Base-by-base conservation (phyloP, 2,797 vertebrate species). In the Girardinus metallicus region DNA sequence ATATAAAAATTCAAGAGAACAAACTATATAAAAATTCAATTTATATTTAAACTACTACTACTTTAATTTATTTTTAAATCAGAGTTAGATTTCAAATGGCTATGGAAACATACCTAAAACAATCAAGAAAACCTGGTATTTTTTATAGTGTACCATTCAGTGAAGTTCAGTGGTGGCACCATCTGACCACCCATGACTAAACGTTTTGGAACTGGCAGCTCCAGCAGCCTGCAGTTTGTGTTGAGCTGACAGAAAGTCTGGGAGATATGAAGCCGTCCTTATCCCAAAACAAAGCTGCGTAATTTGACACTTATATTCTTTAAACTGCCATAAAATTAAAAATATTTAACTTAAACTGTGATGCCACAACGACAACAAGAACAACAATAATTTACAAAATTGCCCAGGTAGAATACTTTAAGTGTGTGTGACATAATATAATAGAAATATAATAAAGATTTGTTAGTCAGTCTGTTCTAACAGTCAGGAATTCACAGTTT, bases 201-300 rank as follows among this genome's bases (percentile, higher is more conserved):
- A 72, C 68, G 10, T 72, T 46, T 23, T 44, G 41, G 26, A 29
- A 46, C 41, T 75, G 49, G 80, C 74, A 76, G 62, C 36, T 49
- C 18, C 47, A 71, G 75, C 66, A 83, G 77, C 15, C 55, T 74
- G 73, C 62, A 84, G 72, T 66, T 31, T 34, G 39, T 39, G 8
- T 11, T 11, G 82, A 84, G 66, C 36, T 80, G 76, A 88, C 82
- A 84, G 79, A 53, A 60, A 62, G 47, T 83, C 68, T 26, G 23
- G 76, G 76, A 83, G 81, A 79, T 79, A 74, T 74, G 70, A 70
- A 79, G 80, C 12, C 79, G 74, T 73, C 68, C 55, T 16, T 71
- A 51, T 77, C 10, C 43, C 79, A 86, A 84, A 57, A 85, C 31
- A 10, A 16, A 83, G 85, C 75, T 73, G 72, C 11, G 39, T 53